Percentiles rank a stretch among this genome's conserved stretches.
phyloP scores from a whole-genome alignment of 2,797 vertebrate species.

The Cirrhinus mrigala region DNA sequence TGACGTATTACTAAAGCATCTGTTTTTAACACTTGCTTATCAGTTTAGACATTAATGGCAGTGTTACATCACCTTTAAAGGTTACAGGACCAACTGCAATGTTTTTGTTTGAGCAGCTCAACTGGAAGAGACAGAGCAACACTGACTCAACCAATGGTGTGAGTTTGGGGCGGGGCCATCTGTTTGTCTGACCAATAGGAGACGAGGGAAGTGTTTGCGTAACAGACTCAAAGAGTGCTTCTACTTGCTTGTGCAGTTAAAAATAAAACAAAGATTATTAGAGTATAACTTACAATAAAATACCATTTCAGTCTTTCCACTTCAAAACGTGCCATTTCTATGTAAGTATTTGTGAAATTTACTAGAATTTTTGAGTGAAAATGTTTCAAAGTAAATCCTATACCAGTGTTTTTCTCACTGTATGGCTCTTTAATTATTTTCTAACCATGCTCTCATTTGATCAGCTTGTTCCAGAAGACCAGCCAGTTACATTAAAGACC shows the following conservation, averaged over 20 bases:
- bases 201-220: not conserved
- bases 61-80: slow-evolving; percentile 2
- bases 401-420: not conserved
- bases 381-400: not conserved
- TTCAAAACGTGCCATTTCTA: not conserved
- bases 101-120: not conserved
- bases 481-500: not conserved
- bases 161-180: not conserved
- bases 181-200: not conserved
- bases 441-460: not conserved
- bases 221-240: not conserved
- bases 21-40: slow-evolving; percentile 25
- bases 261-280: not conserved
- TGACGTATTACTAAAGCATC: slow-evolving; percentile 18
- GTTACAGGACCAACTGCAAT: not conserved
- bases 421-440: not conserved
- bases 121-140: not conserved
- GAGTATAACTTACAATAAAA: not conserved
- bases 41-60: not conserved
- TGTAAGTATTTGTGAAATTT: not conserved
- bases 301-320: not conserved
- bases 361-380: not conserved
- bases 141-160: not conserved
- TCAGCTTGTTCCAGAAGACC: not conserved
- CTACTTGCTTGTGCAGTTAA: not conserved